Evolutionary conservation across 2,888 invertebrate genomes (phyloP), one percentile per base, ranked within the genome.

Genomic region (Sesia apiformis): DNA sequence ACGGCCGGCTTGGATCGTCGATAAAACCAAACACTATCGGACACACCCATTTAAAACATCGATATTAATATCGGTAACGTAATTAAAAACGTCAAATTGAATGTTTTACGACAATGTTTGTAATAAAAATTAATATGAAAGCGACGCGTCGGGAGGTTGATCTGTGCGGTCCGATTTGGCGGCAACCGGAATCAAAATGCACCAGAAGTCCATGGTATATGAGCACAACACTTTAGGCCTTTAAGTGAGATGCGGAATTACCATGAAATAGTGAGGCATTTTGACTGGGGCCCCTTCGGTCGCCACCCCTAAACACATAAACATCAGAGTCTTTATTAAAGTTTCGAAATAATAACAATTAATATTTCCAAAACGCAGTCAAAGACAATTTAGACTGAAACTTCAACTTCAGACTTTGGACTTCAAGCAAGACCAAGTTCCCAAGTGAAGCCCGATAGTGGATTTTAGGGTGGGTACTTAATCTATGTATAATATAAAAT

Each of bases 151-250:
- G 76, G 80, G 81, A 84, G 78, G 74, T 74, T 76, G 79, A 70
- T 76, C 82, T 71, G 76, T 69, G 71, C 65, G 78, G 77, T 81
- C 87, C 81, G 59, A 59, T 56, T 66, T 70, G 84, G 81, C 78
- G 78, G 77, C 79, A 79, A 70, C 77, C 81, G 72, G 72, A 75
- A 73, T 81, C 76, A 78, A 78, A 72, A 69, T 72, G 72, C 76
- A 63, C 66, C 78, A 81, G 72, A 78, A 81, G 84, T 77, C 75
- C 65, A 76, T 64, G 76, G 80, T 75, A 84, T 81, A 71, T 81
- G 72, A 69, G 64, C 80, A 79, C 83, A 85, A 76, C 74, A 72
- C 84, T 86, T 86, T 83, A 87, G 89, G 89, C 89, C 89, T 85
- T 86, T 84, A 86, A 87, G 77, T 66, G 76, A 77, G 74, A 79